These are phyloP conservation scores for Jaculus jaculus DNA, from an alignment of 2,113 vertebrate genomes.

Conservation along the genomic window DNA sequence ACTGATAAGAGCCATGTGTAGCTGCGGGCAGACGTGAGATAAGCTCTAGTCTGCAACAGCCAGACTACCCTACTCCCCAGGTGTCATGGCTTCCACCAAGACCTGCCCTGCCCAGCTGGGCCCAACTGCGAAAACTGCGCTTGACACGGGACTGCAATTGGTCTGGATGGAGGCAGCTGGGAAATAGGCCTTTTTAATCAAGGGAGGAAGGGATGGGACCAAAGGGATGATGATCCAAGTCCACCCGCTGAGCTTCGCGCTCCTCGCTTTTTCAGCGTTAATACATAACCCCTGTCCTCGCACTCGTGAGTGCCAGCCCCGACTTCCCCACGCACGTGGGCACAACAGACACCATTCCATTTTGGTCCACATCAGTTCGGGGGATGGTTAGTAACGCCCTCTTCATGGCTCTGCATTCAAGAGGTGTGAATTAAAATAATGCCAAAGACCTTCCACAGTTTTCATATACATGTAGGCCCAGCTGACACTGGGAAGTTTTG, in stretches of 20 bases:
- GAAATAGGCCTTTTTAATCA: background rate
- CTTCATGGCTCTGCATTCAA: background rate
- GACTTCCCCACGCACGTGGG: background rate
- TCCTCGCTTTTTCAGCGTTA: background rate
- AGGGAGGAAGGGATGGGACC: background rate
- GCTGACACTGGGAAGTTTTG: background rate
- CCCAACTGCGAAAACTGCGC: background rate
- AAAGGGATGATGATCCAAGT: background rate
- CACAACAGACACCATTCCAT: rapidly evolving
- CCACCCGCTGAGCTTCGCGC: background rate
- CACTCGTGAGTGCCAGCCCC: background rate
- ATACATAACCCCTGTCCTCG: background rate
- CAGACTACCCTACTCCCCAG: background rate
- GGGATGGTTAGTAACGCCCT: background rate
- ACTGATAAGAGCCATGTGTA: background rate
- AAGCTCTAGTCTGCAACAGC: background rate
- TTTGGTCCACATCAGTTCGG: rapidly evolving
- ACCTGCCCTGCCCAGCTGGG: background rate
- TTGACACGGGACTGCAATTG: rapidly evolving
- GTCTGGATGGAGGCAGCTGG: background rate
- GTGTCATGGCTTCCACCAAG: background rate
- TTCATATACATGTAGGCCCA: background rate
- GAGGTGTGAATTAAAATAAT: background rate
- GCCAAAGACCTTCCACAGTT: background rate
- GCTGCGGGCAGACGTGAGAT: background rate